These are phyloP conservation scores for Stylophora pistillata DNA, from an alignment of 64 coral and sea anemone genomes.

Conservation along the genomic window DNA sequence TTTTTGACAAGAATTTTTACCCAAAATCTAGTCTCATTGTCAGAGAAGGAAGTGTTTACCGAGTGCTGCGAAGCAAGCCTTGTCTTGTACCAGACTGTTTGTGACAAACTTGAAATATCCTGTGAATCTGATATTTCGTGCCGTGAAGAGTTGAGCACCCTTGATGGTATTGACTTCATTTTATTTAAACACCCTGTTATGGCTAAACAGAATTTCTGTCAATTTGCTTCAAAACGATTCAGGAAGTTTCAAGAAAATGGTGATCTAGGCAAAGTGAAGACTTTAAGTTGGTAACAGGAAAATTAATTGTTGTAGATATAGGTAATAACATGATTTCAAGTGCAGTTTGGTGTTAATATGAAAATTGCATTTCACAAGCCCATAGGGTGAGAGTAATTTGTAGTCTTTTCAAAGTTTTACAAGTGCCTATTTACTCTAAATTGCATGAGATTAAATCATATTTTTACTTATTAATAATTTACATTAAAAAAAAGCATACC, in stretches of 20 bases:
- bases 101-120: constrained; percentile 20
- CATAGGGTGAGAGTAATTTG: no score
- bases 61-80: constrained; percentile 35
- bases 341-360: no score
- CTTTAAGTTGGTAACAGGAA: not conserved
- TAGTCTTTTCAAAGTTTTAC: no score
- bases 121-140: constrained; percentile 7
- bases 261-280: constrained; percentile 4
- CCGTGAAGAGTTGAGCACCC: constrained; percentile 5
- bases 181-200: constrained; percentile 12
- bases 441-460: no score
- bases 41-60: constrained; percentile 21
- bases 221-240: constrained; percentile 19
- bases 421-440: no score
- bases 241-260: constrained; percentile 24
- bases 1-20: constrained; percentile 38
- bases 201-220: not conserved
- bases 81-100: constrained; percentile 21
- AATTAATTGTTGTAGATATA: no score
- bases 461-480: no score
- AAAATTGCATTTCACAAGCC: no score
- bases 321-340: no score
- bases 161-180: constrained; percentile 7
- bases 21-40: constrained; percentile 21
- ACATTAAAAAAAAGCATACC: no score